phyloP scores from a whole-genome alignment of 2,888 invertebrate species.

The Xanthia togata region DNA sequence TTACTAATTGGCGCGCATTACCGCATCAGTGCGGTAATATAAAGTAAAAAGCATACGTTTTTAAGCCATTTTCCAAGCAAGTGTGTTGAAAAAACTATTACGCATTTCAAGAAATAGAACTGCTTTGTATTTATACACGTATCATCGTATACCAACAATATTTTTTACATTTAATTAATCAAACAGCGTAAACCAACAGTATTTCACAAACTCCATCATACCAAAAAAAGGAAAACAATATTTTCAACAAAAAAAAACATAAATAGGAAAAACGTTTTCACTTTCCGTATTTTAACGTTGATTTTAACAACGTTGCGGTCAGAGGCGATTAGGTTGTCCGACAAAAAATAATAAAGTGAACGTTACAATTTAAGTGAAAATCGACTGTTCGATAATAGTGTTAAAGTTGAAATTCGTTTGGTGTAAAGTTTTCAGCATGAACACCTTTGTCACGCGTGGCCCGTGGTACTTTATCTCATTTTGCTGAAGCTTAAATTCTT shows the following conservation, averaged over 20 bases:
- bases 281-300: constrained; percentile 50
- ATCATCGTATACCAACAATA: too few species aligned
- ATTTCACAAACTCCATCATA: constrained; percentile 5
- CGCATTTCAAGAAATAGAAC: neutral
- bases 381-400: neutral
- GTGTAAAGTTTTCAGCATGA: constrained; percentile 35
- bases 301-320: constrained; percentile 61
- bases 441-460: constrained; percentile 67
- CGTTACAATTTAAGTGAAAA: constrained; percentile 27
- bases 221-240: constrained; percentile 9
- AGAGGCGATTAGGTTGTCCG: constrained; percentile 50
- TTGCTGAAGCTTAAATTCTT: constrained; percentile 70
- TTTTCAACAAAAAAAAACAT: constrained; percentile 15
- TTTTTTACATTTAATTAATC: neutral
- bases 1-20: too few species aligned
- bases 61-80: too few species aligned
- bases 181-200: neutral
- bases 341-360: constrained; percentile 54
- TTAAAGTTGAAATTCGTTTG: constrained; percentile 49
- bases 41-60: too few species aligned
- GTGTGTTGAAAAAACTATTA: too few species aligned
- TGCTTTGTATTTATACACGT: neutral
- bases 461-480: constrained; percentile 69
- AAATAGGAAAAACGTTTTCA: constrained; percentile 42
- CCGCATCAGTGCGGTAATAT: too few species aligned